A percentile compares a stretch with the other conserved stretches of the same genome.
Conservation (phyloP, 2,113 vertebrate species). For the Aptenodytes forsteri region DNA sequence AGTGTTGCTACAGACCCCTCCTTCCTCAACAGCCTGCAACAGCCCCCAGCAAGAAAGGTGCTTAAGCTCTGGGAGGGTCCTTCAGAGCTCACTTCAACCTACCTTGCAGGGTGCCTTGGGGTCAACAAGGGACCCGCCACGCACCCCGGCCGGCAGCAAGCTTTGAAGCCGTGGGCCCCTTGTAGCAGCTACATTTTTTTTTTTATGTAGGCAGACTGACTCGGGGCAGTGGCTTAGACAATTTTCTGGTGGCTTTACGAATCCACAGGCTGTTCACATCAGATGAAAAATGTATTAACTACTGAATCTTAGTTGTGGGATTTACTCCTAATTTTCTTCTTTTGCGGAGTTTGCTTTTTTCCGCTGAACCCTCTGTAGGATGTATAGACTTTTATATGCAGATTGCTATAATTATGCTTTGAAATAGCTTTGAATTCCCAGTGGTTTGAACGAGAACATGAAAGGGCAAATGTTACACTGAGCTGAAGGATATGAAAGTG, state of each 20-base stretch:
- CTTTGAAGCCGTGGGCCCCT: not conserved
- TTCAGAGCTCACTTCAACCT: not conserved
- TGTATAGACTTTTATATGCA: slow-evolving; percentile 80
- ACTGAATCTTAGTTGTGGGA: slow-evolving; percentile 71
- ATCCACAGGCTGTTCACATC: slow-evolving; percentile 53
- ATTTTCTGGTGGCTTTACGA: slow-evolving; percentile 54
- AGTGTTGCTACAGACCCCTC: not conserved
- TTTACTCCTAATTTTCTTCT: slow-evolving; percentile 77
- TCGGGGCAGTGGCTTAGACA: slow-evolving; percentile 35
- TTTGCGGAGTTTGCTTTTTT: slow-evolving; percentile 67
- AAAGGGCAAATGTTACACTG: slow-evolving; percentile 77
- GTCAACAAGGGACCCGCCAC: not conserved
- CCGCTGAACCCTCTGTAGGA: slow-evolving; percentile 65
- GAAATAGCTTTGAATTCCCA: slow-evolving; percentile 80
- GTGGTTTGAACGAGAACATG: slow-evolving; percentile 75
- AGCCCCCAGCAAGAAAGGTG: not conserved
- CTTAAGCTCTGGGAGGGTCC: not conserved
- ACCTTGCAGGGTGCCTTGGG: not conserved
- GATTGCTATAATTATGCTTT: slow-evolving; percentile 82
- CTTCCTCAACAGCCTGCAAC: not conserved
- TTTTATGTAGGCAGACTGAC: not conserved
- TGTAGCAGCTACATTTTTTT: not conserved
- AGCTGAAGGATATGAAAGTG: slow-evolving; percentile 74
- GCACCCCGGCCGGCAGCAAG: accelerated
- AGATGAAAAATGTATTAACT: slow-evolving; percentile 73